These are phyloP conservation scores for Camponotus pennsylvanicus DNA, from an alignment of 1,140 invertebrate genomes.

Conservation along the genomic window DNA sequence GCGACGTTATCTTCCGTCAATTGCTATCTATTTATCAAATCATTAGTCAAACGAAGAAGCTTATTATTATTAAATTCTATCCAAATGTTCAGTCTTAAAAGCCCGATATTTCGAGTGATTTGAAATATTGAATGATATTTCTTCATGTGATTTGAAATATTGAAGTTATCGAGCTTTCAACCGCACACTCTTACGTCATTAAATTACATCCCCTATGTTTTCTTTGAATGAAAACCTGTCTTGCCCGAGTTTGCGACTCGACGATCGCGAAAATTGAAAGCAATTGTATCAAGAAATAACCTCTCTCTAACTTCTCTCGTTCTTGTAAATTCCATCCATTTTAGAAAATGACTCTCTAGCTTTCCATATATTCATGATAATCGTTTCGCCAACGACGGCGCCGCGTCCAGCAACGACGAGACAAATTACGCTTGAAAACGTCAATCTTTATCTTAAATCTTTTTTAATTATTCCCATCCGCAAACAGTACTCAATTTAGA, in stretches of 20 bases:
- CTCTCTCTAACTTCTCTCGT: not conserved
- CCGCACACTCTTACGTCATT: not conserved
- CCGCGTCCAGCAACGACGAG: not conserved
- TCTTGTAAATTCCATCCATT: not conserved
- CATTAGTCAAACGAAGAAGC: not conserved
- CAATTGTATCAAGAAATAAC: not conserved
- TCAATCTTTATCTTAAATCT: not conserved
- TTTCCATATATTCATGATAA: not conserved
- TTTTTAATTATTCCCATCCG: not conserved
- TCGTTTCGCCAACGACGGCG: not conserved
- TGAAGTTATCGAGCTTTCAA: slow-evolving; percentile 26
- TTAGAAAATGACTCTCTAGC: not conserved
- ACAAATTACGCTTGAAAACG: not conserved
- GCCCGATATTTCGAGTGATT: not conserved
- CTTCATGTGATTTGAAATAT: slow-evolving; percentile 6
- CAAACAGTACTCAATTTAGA: not conserved
- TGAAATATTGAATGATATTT: slow-evolving; percentile 49
- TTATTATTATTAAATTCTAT: slow-evolving; percentile 12
- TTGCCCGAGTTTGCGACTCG: not conserved
- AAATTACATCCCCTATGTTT: slow-evolving; percentile 3
- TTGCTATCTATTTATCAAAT: slow-evolving; percentile 31
- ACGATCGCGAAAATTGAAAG: slow-evolving; percentile 38
- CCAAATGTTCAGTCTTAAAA: not conserved
- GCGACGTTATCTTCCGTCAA: slow-evolving; percentile 13
- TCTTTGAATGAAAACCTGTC: not conserved